phyloP scores from a whole-genome alignment of 2,797 vertebrate species.

The Pangasius krempfi region DNA sequence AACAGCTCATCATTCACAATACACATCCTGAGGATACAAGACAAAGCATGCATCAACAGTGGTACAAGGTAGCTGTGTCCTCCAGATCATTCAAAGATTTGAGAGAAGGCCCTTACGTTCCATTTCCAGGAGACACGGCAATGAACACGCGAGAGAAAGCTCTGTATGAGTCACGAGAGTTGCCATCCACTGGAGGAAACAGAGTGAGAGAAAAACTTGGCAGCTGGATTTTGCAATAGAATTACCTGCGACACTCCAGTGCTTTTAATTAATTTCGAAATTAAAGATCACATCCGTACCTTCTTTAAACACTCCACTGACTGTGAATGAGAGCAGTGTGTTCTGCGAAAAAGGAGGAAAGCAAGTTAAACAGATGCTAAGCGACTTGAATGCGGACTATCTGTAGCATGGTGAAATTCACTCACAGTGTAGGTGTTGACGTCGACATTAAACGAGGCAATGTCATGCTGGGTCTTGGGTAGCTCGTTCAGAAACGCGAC shows the following conservation, averaged over 20 bases:
- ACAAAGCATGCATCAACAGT: neutral
- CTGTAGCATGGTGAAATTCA: neutral
- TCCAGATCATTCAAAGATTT: neutral
- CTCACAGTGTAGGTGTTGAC: conserved; percentile 87
- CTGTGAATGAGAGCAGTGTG: conserved; percentile 85
- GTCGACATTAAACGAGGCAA: conserved; percentile 86
- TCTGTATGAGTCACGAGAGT: conserved; percentile 83
- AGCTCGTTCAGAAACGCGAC: conserved; percentile 92
- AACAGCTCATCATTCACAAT: conserved; percentile 93
- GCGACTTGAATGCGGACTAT: neutral
- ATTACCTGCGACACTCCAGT: neutral
- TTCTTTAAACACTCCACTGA: conserved; percentile 92
- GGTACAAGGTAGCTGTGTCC: neutral
- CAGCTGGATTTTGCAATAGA: neutral
- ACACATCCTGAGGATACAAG: conserved; percentile 76
- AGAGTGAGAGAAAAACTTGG: conserved; percentile 48
- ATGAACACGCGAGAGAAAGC: conserved; percentile 90
- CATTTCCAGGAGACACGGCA: conserved; percentile 83
- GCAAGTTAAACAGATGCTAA: neutral
- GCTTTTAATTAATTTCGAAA: neutral
- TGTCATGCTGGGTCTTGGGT: conserved; percentile 90
- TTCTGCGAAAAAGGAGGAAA: conserved; percentile 67
- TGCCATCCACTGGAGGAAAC: conserved; percentile 79
- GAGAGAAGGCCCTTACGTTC: conserved; percentile 74
- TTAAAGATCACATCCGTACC: conserved; percentile 69